Evolutionary conservation across 2,113 vertebrate species (phyloP).

Genomic region (Oryzias woworae): DNA sequence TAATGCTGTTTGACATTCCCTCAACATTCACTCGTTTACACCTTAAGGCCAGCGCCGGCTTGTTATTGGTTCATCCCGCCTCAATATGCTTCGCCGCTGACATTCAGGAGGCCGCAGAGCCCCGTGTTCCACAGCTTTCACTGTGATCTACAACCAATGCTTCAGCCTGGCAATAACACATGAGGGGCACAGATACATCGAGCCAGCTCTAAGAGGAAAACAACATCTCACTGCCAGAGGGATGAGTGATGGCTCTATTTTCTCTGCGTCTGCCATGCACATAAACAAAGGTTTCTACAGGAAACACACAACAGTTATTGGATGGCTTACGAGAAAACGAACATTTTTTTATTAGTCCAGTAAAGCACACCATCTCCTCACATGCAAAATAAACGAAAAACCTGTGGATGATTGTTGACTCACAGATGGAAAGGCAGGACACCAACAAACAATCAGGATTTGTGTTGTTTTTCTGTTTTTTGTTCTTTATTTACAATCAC

Average conservation of each 20-base stretch:
- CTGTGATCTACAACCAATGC: slow-evolving; percentile 65
- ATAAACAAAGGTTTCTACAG: slow-evolving; percentile 30
- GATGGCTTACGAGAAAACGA: slow-evolving; percentile 4
- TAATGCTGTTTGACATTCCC: slow-evolving; percentile 8
- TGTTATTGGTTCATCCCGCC: slow-evolving; percentile 24
- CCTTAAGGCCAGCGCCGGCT: not conserved
- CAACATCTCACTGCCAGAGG: slow-evolving; percentile 73
- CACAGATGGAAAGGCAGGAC: not conserved
- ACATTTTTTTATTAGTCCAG: slow-evolving; percentile 3
- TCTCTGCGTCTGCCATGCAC: slow-evolving; percentile 25
- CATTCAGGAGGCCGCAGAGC: slow-evolving; percentile 18
- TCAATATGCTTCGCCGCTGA: slow-evolving; percentile 25
- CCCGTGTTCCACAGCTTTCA: slow-evolving; percentile 40
- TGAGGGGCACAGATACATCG: slow-evolving; percentile 57
- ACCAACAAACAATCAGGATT: not conserved
- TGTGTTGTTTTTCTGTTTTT: no score
- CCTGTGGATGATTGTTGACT: not conserved
- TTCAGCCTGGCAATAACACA: slow-evolving; percentile 59
- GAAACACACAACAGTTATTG: slow-evolving; percentile 19
- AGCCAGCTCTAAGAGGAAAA: slow-evolving; percentile 63
- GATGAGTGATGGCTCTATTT: slow-evolving; percentile 71
- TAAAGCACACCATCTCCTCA: slow-evolving; percentile 23
- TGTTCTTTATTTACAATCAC: no score
- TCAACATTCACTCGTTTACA: slow-evolving; percentile 20
- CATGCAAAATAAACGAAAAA: slow-evolving; percentile 44